phyloP scores from a whole-genome alignment of 2,113 vertebrate species.

The Ictalurus punctatus region DNA sequence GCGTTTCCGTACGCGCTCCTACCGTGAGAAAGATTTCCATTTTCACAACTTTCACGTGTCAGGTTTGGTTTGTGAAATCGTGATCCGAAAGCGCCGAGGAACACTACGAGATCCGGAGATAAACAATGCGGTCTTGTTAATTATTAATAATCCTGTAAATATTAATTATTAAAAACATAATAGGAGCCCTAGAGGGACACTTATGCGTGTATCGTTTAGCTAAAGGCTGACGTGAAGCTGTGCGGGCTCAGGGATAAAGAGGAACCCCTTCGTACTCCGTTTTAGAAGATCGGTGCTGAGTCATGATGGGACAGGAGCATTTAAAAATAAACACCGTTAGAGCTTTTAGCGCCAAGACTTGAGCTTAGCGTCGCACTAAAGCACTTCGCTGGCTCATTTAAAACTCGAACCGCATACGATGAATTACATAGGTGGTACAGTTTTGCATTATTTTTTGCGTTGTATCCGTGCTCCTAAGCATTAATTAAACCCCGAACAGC shows the following conservation, averaged over 20 bases:
- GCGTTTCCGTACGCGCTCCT: background rate
- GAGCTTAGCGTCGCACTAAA: background rate
- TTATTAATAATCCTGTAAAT: constrained; percentile 17
- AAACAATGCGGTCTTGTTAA: background rate
- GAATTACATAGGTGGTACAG: too few relatives aligned
- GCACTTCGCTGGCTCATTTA: background rate
- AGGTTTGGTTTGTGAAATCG: background rate
- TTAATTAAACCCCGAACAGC: constrained; percentile 37
- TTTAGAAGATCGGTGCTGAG: constrained; percentile 49
- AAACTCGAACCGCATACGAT: background rate
- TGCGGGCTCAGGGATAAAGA: constrained; percentile 43
- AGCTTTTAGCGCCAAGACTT: constrained; percentile 8
- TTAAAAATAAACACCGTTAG: constrained; percentile 35
- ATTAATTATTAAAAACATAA: constrained; percentile 22
- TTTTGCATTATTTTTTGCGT: background rate
- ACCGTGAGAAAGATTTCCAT: too few relatives aligned
- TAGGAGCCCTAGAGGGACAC: background rate
- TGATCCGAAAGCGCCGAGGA: background rate
- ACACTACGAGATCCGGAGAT: background rate
- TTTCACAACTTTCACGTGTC: background rate
- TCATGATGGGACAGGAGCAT: constrained; percentile 25
- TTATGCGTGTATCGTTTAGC: background rate
- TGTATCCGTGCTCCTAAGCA: constrained; percentile 16
- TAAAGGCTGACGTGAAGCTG: constrained; percentile 24
- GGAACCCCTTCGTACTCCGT: constrained; percentile 41